These are phyloP conservation scores for Peromyscus melanophrys DNA, from an alignment of 2,797 vertebrate genomes.

Conservation along the genomic window DNA sequence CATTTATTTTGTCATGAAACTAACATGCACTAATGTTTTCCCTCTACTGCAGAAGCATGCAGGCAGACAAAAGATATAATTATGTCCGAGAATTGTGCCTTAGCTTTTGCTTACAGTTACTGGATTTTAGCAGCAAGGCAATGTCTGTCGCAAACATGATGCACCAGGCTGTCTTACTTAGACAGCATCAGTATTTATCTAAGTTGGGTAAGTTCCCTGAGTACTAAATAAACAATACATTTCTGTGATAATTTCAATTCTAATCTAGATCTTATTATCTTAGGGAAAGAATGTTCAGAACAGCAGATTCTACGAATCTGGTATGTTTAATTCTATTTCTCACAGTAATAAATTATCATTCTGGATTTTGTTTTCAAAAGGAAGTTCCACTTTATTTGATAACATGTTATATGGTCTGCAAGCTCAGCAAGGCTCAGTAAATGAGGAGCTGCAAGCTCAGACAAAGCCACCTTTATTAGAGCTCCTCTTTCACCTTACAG, in stretches of 20 bases:
- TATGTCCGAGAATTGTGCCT: constrained; percentile 52
- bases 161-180: not conserved
- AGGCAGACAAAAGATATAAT: constrained; percentile 49
- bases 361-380: constrained; percentile 29
- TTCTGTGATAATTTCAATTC: not conserved
- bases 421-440: constrained; percentile 22
- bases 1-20: constrained; percentile 56
- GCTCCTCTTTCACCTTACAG: not conserved
- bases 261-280: not conserved
- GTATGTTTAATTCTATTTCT: not conserved
- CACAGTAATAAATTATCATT: constrained; percentile 30
- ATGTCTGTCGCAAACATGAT: not conserved
- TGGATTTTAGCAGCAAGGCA: constrained; percentile 54
- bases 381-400: not conserved
- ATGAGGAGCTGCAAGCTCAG: not conserved
- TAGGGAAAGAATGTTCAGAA: constrained; percentile 26
- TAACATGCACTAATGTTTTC: constrained; percentile 1
- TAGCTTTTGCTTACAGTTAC: constrained; percentile 55
- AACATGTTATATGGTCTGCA: not conserved
- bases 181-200: not conserved
- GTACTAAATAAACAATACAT: not conserved
- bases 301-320: constrained; percentile 11
- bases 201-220: not conserved
- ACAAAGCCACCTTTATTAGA: not conserved
- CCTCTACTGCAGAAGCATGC: not conserved